Conservation (phyloP, 2,888 invertebrate genomes). For the Drosophila meridiana region DNA sequence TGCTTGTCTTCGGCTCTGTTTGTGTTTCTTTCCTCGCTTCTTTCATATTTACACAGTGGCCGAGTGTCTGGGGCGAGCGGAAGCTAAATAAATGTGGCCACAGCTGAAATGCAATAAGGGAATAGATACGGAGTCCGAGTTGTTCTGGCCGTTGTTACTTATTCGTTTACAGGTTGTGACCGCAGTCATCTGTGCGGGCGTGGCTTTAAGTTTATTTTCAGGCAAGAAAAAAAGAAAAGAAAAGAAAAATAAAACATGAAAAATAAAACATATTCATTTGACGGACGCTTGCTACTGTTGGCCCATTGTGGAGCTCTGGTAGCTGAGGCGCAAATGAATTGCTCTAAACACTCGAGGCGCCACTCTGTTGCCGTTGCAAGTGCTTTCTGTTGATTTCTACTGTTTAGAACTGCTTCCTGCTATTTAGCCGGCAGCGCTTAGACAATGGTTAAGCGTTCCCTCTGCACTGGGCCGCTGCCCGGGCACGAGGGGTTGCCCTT, state of each 20-base stretch:
- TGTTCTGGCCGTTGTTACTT: background rate
- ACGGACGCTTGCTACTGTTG: constrained; percentile 31
- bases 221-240: background rate
- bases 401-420: constrained; percentile 57
- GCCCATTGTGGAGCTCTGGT: constrained; percentile 41
- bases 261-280: constrained; percentile 27
- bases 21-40: constrained; percentile 20
- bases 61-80: constrained; percentile 37
- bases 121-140: background rate
- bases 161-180: constrained; percentile 35
- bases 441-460: constrained; percentile 56
- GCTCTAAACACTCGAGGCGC: constrained; percentile 51
- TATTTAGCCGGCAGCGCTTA: constrained; percentile 53
- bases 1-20: constrained; percentile 23
- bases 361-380: constrained; percentile 47
- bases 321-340: constrained; percentile 56
- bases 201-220: constrained; percentile 39
- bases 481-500: constrained; percentile 11
- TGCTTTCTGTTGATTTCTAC: constrained; percentile 56
- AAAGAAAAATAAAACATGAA: background rate
- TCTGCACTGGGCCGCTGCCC: background rate
- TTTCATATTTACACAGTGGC: constrained; percentile 60
- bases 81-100: constrained; percentile 63
- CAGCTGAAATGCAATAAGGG: constrained; percentile 39
- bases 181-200: constrained; percentile 26